Evolutionary conservation across 2,113 vertebrate species (phyloP).

Genomic region (Herpetotheres cachinnans): DNA sequence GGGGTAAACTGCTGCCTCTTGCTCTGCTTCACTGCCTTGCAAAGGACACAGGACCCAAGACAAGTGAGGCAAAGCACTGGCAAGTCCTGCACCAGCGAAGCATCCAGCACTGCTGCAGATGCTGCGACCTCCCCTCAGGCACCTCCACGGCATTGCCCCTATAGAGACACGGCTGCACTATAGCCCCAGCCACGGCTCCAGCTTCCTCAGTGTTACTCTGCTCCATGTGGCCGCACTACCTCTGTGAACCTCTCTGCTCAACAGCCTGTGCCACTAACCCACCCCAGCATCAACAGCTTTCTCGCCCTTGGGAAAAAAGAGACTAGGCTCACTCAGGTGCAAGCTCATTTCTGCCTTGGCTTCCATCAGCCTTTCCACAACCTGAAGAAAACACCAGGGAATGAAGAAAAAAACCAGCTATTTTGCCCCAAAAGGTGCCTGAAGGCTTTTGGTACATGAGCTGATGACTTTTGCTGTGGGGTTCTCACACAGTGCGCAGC

Average conservation of each 20-base stretch:
- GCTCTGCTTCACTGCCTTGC: neutral
- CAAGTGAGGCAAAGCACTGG: neutral
- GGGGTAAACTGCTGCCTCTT: neutral
- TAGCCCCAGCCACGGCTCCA: neutral
- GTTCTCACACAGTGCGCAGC: neutral
- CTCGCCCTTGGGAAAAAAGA: neutral
- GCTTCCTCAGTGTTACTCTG: neutral
- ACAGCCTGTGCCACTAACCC: neutral
- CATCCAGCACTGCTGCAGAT: neutral
- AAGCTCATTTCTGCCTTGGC: neutral
- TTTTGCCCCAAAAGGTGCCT: neutral
- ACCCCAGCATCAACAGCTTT: neutral
- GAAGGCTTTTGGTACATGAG: neutral
- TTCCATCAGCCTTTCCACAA: neutral
- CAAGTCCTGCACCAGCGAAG: neutral
- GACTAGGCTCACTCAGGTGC: neutral
- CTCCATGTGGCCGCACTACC: neutral
- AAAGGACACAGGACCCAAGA: neutral
- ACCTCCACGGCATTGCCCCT: fast-evolving
- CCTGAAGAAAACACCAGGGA: neutral
- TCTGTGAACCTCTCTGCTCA: neutral
- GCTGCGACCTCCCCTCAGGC: neutral
- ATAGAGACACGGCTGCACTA: fast-evolving
- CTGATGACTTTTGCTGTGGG: neutral
- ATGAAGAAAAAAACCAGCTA: neutral